A percentile compares a stretch with the other conserved stretches of the same genome.
Conservation (phyloP, 2,888 invertebrate species). For the Drosophila anomalata region DNA sequence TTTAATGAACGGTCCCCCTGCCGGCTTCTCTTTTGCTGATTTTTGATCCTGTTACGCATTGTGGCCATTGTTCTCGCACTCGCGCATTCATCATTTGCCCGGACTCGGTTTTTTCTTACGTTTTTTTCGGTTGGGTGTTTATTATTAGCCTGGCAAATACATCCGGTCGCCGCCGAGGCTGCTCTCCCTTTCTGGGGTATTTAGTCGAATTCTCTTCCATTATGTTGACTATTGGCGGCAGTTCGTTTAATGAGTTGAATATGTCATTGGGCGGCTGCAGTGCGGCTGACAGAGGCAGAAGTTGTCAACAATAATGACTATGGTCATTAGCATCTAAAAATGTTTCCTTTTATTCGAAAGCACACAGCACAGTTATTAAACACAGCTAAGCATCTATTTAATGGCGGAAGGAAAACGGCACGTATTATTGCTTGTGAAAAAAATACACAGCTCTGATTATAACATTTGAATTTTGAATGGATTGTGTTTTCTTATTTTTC, state of each 20-base stretch:
- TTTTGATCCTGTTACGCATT: slow-evolving; percentile 74
- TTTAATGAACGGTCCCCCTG: slow-evolving; percentile 69
- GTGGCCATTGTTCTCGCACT: slow-evolving; percentile 74
- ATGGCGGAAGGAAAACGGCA: background rate
- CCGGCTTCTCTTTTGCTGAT: slow-evolving; percentile 62
- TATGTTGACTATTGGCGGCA: slow-evolving; percentile 50
- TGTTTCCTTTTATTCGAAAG: slow-evolving; percentile 41
- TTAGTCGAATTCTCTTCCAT: slow-evolving; percentile 35
- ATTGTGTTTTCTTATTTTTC: too few species aligned
- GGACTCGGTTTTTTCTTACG: slow-evolving; percentile 32
- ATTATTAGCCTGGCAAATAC: slow-evolving; percentile 77
- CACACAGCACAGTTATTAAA: slow-evolving; percentile 17
- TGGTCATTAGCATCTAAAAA: slow-evolving; percentile 69
- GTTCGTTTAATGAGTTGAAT: slow-evolving; percentile 76
- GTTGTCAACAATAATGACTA: slow-evolving; percentile 28
- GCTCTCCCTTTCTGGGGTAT: slow-evolving; percentile 25
- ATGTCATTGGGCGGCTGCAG: slow-evolving; percentile 63
- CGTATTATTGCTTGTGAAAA: background rate
- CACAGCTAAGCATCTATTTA: slow-evolving; percentile 6
- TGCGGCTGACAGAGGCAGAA: slow-evolving; percentile 35
- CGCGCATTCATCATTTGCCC: slow-evolving; percentile 65
- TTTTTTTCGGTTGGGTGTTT: slow-evolving; percentile 56
- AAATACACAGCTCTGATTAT: too few species aligned
- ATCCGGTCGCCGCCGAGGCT: slow-evolving; percentile 64
- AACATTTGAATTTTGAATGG: too few species aligned